Conservation (phyloP, 92 coral and sea anemone species). For the Zoanthus sansibaricus region DNA sequence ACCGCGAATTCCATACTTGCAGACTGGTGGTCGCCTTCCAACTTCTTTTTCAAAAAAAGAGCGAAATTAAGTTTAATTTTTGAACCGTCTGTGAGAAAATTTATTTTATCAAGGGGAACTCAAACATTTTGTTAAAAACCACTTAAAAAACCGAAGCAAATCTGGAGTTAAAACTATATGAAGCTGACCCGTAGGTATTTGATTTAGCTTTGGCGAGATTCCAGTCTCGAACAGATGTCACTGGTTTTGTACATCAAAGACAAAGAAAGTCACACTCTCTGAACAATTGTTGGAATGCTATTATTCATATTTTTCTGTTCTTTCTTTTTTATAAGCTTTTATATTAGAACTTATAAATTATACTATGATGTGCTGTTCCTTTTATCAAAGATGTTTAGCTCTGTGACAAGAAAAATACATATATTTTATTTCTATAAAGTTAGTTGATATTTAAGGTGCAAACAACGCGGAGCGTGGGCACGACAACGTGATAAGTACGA, state of each 20-base stretch:
- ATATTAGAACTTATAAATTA: not conserved
- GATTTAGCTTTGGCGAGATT: constrained; percentile 3
- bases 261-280: not conserved
- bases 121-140: not conserved
- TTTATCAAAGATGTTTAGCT: not conserved
- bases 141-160: too few relatives aligned
- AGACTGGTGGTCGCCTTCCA: too few relatives aligned
- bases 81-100: too few relatives aligned
- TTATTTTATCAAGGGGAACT: too few relatives aligned
- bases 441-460: not conserved
- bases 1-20: too few relatives aligned
- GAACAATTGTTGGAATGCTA: constrained; percentile 18
- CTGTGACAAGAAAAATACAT: not conserved
- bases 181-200: not conserved
- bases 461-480: constrained; percentile 26
- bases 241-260: not conserved
- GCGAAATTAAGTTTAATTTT: too few relatives aligned
- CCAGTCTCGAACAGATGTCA: constrained; percentile 28
- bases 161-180: not conserved
- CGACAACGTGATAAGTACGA: not conserved
- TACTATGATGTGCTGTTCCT: not conserved
- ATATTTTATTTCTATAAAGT: too few relatives aligned
- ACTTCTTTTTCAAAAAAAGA: too few relatives aligned
- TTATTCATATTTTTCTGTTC: not conserved
- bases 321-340: not conserved